Conservation (phyloP, 2,888 invertebrate species). For the Carterocephalus palaemon region DNA sequence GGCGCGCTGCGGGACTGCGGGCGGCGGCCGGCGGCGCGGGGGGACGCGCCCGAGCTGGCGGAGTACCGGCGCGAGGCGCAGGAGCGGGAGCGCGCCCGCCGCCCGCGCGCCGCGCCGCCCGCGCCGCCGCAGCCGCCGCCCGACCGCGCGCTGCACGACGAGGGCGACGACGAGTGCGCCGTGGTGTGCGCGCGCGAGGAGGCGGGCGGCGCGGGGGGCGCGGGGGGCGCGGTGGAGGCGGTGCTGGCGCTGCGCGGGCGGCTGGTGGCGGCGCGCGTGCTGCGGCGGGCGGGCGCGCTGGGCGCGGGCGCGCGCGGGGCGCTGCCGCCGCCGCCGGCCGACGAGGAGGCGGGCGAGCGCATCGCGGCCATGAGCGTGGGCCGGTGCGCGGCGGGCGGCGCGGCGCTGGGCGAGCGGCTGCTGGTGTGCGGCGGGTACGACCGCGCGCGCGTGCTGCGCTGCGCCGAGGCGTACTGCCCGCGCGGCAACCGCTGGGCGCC, state of each 20-base stretch:
- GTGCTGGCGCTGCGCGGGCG: conserved; percentile 37
- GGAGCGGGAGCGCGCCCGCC: conserved; percentile 43
- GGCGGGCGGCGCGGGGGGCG: conserved; percentile 32
- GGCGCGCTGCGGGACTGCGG: conserved; percentile 89
- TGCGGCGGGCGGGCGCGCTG: conserved; percentile 54
- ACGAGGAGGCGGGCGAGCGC: conserved; percentile 76
- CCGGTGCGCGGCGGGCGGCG: conserved; percentile 87
- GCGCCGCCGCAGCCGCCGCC: conserved; percentile 55
- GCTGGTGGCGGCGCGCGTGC: conserved; percentile 40
- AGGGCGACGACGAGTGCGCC: conserved; percentile 63
- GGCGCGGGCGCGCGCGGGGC: conserved; percentile 84
- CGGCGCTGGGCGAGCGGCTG: conserved; percentile 83
- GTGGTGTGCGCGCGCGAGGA: conserved; percentile 45
- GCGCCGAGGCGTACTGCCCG: conserved; percentile 87
- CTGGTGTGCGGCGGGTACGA: conserved; percentile 91
- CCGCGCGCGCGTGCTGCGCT: conserved; percentile 88
- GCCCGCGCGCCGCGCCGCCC: conserved; percentile 63
- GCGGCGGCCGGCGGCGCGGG: conserved; percentile 81
- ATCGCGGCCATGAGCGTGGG: conserved; percentile 74
- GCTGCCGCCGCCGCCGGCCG: conserved; percentile 80
- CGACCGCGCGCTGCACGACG: conserved; percentile 81
- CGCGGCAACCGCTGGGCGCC: conserved; percentile 83
- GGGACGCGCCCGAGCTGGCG: conserved; percentile 87
- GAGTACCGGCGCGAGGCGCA: conserved; percentile 82
- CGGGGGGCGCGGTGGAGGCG: conserved; percentile 36